These are phyloP conservation scores for Tetranychus cinnabarinus DNA, from an alignment of 1,140 invertebrate species.

Conservation along the genomic window DNA sequence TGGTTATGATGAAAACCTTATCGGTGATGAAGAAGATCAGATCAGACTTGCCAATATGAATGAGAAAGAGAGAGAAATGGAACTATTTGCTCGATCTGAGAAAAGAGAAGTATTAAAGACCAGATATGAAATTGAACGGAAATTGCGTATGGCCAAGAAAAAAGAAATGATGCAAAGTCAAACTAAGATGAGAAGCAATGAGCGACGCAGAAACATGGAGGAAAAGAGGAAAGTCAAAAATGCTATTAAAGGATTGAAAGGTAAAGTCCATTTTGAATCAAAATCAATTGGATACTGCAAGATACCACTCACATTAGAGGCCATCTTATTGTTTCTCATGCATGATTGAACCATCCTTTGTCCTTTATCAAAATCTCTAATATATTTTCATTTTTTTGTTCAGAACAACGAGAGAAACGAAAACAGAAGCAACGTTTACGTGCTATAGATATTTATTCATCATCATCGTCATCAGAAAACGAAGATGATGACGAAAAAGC, in stretches of 20 bases:
- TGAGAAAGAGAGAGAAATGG: constrained; percentile 87
- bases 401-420: constrained; percentile 45
- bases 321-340: too few relatives aligned
- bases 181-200: constrained; percentile 54
- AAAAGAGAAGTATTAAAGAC: constrained; percentile 75
- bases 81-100: constrained; percentile 86
- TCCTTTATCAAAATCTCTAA: neutral
- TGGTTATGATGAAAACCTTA: constrained; percentile 83
- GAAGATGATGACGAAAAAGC: constrained; percentile 19
- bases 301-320: too few relatives aligned
- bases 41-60: constrained; percentile 68
- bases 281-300: too few relatives aligned
- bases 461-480: constrained; percentile 29
- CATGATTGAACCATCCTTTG: too few relatives aligned
- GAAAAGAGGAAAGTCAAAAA: constrained; percentile 44
- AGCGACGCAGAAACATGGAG: constrained; percentile 74
- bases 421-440: constrained; percentile 39
- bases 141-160: constrained; percentile 60
- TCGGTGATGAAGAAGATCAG: constrained; percentile 88
- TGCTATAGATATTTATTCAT: constrained; percentile 83
- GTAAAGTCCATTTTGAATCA: constrained; percentile 23
- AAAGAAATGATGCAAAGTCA: constrained; percentile 29
- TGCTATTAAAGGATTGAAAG: constrained; percentile 71
- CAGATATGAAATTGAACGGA: constrained; percentile 89
- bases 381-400: neutral